phyloP scores from a whole-genome alignment of 2,888 invertebrate species.

The Dione vanillae region DNA sequence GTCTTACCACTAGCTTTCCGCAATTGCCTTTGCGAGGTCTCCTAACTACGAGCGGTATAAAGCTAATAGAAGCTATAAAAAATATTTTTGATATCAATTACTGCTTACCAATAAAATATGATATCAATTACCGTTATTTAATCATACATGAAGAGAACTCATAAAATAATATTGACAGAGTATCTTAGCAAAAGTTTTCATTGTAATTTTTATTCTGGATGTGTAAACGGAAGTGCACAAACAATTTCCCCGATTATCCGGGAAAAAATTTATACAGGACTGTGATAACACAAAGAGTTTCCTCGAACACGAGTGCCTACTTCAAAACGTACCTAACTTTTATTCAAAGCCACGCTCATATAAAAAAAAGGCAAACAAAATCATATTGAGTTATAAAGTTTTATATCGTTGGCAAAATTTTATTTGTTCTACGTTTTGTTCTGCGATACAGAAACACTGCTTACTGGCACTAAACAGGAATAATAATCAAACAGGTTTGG shows the following conservation, averaged over 20 bases:
- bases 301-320: slow-evolving; percentile 26
- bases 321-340: slow-evolving; percentile 35
- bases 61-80: too few relatives aligned
- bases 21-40: too few relatives aligned
- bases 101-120: too few relatives aligned
- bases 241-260: slow-evolving; percentile 33
- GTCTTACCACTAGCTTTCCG: too few relatives aligned
- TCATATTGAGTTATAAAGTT: slow-evolving; percentile 39
- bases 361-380: slow-evolving; percentile 38
- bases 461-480: slow-evolving; percentile 12
- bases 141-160: background rate
- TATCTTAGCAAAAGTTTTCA: slow-evolving; percentile 1
- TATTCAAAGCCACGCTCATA: slow-evolving; percentile 34
- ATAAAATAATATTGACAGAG: slow-evolving; percentile 12
- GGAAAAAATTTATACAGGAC: slow-evolving; percentile 35
- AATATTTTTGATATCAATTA: too few relatives aligned
- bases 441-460: slow-evolving; percentile 21
- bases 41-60: too few relatives aligned
- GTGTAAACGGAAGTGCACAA: slow-evolving; percentile 25
- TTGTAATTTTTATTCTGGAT: slow-evolving; percentile 27
- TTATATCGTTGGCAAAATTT: slow-evolving; percentile 31
- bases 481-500: slow-evolving; percentile 19
- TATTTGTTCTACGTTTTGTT: slow-evolving; percentile 27
- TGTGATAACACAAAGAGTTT: slow-evolving; percentile 35
- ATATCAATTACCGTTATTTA: too few relatives aligned